Conservation (phyloP, 2,888 invertebrate species). For the Epinotia demarniana region DNA sequence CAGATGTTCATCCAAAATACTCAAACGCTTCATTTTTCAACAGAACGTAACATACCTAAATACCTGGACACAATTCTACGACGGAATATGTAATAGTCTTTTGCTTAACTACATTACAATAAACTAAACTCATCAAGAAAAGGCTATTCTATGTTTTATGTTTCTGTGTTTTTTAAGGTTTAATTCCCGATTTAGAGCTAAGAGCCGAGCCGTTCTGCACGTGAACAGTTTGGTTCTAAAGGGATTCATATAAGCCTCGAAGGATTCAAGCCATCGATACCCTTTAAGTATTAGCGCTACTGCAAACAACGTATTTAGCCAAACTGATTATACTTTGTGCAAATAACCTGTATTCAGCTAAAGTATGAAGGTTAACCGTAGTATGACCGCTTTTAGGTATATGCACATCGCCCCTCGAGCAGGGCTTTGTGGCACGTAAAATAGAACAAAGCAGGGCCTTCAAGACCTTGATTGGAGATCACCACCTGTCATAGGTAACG, state of each 20-base stretch:
- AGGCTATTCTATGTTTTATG: conserved; percentile 41
- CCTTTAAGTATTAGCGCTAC: conserved; percentile 42
- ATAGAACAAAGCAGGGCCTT: conserved; percentile 6
- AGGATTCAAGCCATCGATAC: conserved; percentile 40
- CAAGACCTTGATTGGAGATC: background rate
- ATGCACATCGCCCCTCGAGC: background rate
- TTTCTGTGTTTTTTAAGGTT: conserved; percentile 32
- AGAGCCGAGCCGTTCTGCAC: conserved; percentile 46
- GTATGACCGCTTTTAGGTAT: background rate
- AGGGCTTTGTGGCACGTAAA: background rate
- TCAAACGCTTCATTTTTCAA: background rate
- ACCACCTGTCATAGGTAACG: conserved; percentile 2
- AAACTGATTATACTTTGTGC: conserved; percentile 21
- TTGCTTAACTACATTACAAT: background rate
- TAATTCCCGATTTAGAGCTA: conserved; percentile 50
- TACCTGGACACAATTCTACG: background rate
- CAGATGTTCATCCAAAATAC: background rate
- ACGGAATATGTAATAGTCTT: background rate
- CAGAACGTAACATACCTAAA: background rate
- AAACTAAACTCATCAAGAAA: conserved; percentile 20
- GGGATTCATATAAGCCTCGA: conserved; percentile 51
- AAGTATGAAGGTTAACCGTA: conserved; percentile 9
- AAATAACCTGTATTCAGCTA: conserved; percentile 31
- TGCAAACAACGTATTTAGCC: conserved; percentile 42
- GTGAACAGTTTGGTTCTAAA: conserved; percentile 52